Evolutionary conservation across 1,140 invertebrate genomes (phyloP), one percentile per base, ranked within the genome.

Genomic region (Trachelipus rathkii): DNA sequence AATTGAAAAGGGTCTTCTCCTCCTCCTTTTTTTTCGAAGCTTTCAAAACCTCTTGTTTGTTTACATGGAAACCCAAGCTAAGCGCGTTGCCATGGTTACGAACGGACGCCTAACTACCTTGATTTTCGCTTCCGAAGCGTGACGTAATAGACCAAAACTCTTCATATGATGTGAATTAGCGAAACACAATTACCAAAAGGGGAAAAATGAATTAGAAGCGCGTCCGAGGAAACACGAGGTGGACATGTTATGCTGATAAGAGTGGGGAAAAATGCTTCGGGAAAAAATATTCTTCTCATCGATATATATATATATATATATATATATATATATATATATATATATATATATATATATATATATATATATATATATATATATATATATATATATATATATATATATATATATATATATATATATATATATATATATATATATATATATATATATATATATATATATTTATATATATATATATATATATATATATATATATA

Each of bases 311-410:
- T 60, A 60, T 60, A 60, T 60, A 15, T 13, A 60, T 60, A 15
- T 15, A 13, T 15, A 19, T 60, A 60, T 60, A 60, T 60, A 60
- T 60, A 60, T 60, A 60, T 60, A 60, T 60, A 60, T 60, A 60
- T 60, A 60, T 60, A 60, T 60, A 60, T 60, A 60, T 60, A 60
- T 60, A 60, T 60, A 60, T 60, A 60, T 60, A 60, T 60, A 60
- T 60, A 60, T 60, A 60, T 60, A 60, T 60, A 60, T 60, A 60
- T 60, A 60, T 60, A 60, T 19, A 60, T 60, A 60, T 60, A 15
- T 60, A 60, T 60, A 60, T 60, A 60, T 60, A 60, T 60, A 60
- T 60, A 60, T 60, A 15, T 10, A 60, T 60, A 60, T 60, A 60
- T 60, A 60, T 60, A 60, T 60, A 60, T 60, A 60, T 60, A 60